These are phyloP conservation scores for Poliocrania exsul DNA, from an alignment of 2,797 vertebrate genomes.

Conservation along the genomic window DNA sequence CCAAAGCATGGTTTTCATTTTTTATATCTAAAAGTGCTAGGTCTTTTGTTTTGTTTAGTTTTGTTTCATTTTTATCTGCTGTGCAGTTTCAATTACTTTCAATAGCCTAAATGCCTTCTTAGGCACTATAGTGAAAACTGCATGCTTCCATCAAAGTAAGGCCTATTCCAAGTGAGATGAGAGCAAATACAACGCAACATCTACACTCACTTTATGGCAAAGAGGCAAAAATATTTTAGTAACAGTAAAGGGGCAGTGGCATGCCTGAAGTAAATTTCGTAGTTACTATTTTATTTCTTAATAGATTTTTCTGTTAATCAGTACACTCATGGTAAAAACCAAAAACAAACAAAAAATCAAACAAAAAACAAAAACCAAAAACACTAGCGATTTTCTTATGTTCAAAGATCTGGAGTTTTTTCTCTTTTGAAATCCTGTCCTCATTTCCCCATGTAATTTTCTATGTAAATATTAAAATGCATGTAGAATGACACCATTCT, in stretches of 20 bases:
- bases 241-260: not conserved
- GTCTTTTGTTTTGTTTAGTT: not conserved
- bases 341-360: too few relatives aligned
- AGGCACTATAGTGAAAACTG: not conserved
- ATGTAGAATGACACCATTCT: not conserved
- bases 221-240: not conserved
- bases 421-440: not conserved
- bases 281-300: slow-evolving; percentile 3
- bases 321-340: not conserved
- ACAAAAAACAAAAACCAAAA: too few relatives aligned
- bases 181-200: not conserved
- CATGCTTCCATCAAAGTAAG: not conserved
- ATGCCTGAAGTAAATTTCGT: not conserved
- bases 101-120: not conserved
- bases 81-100: not conserved
- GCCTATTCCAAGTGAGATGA: not conserved
- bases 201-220: not conserved
- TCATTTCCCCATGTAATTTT: not conserved
- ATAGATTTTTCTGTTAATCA: slow-evolving; percentile 22
- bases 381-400: not conserved
- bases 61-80: not conserved
- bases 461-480: not conserved
- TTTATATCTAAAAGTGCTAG: not conserved
- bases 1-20: not conserved
- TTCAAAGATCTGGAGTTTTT: slow-evolving; percentile 22